Base-by-base conservation (phyloP, 2,113 vertebrate species). In the Chaenocephalus aceratus region DNA sequence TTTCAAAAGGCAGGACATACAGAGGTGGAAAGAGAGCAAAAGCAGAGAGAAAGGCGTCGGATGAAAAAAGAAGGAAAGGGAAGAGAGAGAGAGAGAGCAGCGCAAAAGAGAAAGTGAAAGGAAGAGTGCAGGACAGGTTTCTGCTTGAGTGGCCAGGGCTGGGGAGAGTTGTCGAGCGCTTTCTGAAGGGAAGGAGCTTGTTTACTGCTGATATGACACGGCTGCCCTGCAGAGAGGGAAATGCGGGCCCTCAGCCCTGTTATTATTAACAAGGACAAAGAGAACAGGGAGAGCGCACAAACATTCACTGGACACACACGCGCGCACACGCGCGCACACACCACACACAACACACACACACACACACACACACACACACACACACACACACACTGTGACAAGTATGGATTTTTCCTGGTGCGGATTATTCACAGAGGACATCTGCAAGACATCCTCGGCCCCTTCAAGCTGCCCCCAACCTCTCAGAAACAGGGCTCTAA, bases 231-330 rank as follows among this genome's bases (percentile, higher is more conserved):
- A 91, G 93, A 94, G 94, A 93, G 90, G 94, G 94, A 95, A 94
- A 94, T 92, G 92, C 78, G 85, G 92, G 89, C 94, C 93, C 93
- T 94, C 93, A 93, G 93, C 94, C 94, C 95, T 95, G 94, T 95
- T 96, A 96, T 96, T 96, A 96, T 95, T 95, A 96, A 96, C 94
- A 96, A 96, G 95, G 95, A 96, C 95, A 95, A 95, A 95, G 92
- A 95, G 94, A 95, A 95, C 94, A 92, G 91, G 89, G 84, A 79
- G 71, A 68, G 69, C 85, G 80, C 90, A 92, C 90, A 91, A 90
- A 91, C 88, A 94, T 79, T 69, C 48, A n/a, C 70, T 15, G 72
- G 76, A 91, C 88, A 85, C 82, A 88, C 82, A 77, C 57, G 59
- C 56, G 54, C 57, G 36, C 59, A 75, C 79, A 75, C 84, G 82